Evolutionary conservation across 2,797 vertebrate species (phyloP).

Genomic region (Labeo calbasu): DNA sequence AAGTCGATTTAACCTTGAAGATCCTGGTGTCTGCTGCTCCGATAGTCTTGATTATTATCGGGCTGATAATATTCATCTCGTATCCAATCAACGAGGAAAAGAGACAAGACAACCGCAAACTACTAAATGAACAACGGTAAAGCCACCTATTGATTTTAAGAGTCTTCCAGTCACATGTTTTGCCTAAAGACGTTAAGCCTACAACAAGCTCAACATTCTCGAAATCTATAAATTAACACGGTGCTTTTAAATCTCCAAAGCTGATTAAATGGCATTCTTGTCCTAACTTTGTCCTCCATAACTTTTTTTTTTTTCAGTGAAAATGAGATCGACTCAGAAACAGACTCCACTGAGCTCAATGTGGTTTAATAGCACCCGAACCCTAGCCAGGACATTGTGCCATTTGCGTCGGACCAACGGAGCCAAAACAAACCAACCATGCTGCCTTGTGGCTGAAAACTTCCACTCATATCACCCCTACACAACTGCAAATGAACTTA

Average conservation of each 20-base stretch:
- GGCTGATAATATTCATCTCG: conserved; percentile 85
- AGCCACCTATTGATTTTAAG: not conserved
- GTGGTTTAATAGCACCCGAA: conserved; percentile 68
- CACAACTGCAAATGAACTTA: not conserved
- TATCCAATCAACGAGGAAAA: conserved; percentile 92
- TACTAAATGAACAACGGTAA: conserved; percentile 87
- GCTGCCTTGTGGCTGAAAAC: conserved; percentile 25
- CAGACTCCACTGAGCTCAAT: conserved; percentile 83
- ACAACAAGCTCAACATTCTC: conserved; percentile 27
- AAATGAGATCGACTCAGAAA: conserved; percentile 82
- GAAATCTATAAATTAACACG: not conserved
- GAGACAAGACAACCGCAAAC: conserved; percentile 88
- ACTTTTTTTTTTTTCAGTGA: conserved; percentile 70
- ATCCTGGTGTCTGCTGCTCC: conserved; percentile 89
- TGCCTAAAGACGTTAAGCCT: conserved; percentile 1
- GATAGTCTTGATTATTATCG: conserved; percentile 85
- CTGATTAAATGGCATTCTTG: conserved; percentile 31
- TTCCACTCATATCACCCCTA: conserved; percentile 20
- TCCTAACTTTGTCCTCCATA: not conserved
- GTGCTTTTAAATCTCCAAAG: conserved; percentile 9
- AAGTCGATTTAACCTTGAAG: conserved; percentile 88
- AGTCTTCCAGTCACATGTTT: conserved; percentile 17
- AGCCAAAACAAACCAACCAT: conserved; percentile 59
- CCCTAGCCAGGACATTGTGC: conserved; percentile 47
- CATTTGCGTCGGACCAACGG: conserved; percentile 66